These are phyloP conservation scores for Sturmia bella DNA, from an alignment of 2,888 invertebrate genomes.

Conservation along the genomic window DNA sequence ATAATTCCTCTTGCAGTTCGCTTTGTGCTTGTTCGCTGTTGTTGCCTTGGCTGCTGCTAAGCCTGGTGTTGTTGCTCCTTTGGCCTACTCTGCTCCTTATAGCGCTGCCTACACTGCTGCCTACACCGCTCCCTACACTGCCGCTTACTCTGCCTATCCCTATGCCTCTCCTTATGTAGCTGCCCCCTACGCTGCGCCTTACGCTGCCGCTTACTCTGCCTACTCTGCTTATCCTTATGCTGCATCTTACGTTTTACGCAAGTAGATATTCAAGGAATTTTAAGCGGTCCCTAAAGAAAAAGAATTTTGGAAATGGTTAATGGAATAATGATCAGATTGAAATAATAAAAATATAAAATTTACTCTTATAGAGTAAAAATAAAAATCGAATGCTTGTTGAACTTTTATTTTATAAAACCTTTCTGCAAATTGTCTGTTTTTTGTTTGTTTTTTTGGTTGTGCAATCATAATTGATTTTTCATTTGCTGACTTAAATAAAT, in stretches of 20 bases:
- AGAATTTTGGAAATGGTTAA: background rate
- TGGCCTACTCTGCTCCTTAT: slow-evolving; percentile 71
- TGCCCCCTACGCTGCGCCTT: slow-evolving; percentile 55
- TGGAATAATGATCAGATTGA: background rate
- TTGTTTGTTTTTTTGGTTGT: background rate
- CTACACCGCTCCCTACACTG: slow-evolving; percentile 48
- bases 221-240: slow-evolving; percentile 63
- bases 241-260: slow-evolving; percentile 66
- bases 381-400: background rate
- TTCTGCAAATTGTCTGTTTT: background rate
- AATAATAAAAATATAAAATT: background rate
- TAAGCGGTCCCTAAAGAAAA: background rate
- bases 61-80: slow-evolving; percentile 72
- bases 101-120: slow-evolving; percentile 66
- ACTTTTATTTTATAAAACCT: too few species aligned
- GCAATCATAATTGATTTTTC: too few species aligned
- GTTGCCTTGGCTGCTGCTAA: slow-evolving; percentile 72
- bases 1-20: background rate
- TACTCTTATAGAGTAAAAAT: slow-evolving; percentile 14
- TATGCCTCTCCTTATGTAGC: slow-evolving; percentile 70
- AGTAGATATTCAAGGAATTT: slow-evolving; percentile 40
- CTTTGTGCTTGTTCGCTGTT: slow-evolving; percentile 68
- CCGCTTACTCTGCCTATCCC: slow-evolving; percentile 71
- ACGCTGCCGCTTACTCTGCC: slow-evolving; percentile 11
- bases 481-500: too few species aligned